These are phyloP conservation scores for Melanotus villosus DNA, from an alignment of 2,888 invertebrate genomes.

Conservation along the genomic window DNA sequence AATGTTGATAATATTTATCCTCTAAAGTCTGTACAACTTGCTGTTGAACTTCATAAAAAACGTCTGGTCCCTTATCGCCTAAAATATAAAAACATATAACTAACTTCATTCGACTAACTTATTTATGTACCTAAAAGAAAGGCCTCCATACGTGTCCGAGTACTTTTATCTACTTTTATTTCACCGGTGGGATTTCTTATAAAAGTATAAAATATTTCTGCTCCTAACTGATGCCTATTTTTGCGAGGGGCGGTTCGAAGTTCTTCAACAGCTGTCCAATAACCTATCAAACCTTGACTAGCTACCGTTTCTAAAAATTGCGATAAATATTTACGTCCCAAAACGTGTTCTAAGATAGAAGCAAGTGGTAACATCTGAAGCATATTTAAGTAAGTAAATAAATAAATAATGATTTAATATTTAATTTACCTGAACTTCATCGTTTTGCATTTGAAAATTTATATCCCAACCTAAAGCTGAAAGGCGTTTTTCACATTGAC, in stretches of 20 bases:
- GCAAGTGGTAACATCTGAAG: constrained; percentile 79
- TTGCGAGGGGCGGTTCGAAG: constrained; percentile 82
- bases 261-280: constrained; percentile 90
- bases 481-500: constrained; percentile 84
- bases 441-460: constrained; percentile 65
- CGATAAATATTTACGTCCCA: constrained; percentile 85
- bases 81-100: constrained; percentile 24
- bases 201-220: constrained; percentile 93
- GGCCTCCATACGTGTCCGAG: constrained; percentile 88
- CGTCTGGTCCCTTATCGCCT: constrained; percentile 90
- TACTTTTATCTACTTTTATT: constrained; percentile 85
- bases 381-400: neutral
- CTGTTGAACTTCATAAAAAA: constrained; percentile 90
- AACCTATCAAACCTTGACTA: constrained; percentile 87
- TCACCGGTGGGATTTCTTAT: constrained; percentile 86
- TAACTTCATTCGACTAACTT: neutral
- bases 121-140: constrained; percentile 75
- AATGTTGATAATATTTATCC: constrained; percentile 91
- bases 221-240: constrained; percentile 88
- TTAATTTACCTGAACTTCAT: constrained; percentile 31
- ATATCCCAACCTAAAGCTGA: constrained; percentile 84
- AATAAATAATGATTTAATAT: neutral
- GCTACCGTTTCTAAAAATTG: constrained; percentile 87
- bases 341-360: constrained; percentile 82
- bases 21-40: constrained; percentile 85